Percentiles rank a stretch among this genome's conserved stretches.
Evolutionary conservation across 2,113 vertebrate genomes (phyloP).

Genomic region (Shinisaurus crocodilurus): DNA sequence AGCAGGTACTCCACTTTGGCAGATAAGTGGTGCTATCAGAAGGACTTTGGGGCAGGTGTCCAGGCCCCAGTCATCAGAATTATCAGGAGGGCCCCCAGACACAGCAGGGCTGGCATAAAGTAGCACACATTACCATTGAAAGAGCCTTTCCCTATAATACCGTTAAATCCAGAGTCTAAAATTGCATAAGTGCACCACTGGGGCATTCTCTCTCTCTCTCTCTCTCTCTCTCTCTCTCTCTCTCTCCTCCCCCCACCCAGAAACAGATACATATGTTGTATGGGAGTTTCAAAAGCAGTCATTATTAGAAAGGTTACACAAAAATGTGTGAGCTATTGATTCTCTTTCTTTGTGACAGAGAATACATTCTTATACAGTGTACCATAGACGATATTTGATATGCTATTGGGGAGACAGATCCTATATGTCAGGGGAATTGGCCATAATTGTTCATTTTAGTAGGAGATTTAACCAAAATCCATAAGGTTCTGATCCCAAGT

Average conservation of each 20-base stretch:
- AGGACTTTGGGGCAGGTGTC: not conserved
- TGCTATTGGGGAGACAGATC: not conserved
- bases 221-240: no score
- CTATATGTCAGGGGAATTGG: not conserved
- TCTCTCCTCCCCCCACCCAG: no score
- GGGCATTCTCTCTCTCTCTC: not conserved
- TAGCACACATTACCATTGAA: not conserved
- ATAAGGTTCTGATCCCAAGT: not conserved
- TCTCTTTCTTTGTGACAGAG: not conserved
- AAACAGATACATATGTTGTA: not conserved
- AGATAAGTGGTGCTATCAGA: no score
- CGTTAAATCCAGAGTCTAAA: no score
- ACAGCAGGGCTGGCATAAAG: not conserved
- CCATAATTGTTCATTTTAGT: slow-evolving; percentile 51
- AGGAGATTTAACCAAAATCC: slow-evolving; percentile 24
- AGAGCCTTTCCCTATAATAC: no score
- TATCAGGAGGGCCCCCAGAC: not conserved
- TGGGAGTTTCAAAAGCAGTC: not conserved
- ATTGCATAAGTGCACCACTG: not conserved
- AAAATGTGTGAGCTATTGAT: not conserved
- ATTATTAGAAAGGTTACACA: not conserved
- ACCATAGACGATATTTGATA: not conserved
- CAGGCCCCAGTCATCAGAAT: not conserved
- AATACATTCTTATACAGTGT: not conserved
- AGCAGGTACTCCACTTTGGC: no score